phyloP scores from a whole-genome alignment of 2,113 vertebrate genomes.

The Mesitornis unicolor region DNA sequence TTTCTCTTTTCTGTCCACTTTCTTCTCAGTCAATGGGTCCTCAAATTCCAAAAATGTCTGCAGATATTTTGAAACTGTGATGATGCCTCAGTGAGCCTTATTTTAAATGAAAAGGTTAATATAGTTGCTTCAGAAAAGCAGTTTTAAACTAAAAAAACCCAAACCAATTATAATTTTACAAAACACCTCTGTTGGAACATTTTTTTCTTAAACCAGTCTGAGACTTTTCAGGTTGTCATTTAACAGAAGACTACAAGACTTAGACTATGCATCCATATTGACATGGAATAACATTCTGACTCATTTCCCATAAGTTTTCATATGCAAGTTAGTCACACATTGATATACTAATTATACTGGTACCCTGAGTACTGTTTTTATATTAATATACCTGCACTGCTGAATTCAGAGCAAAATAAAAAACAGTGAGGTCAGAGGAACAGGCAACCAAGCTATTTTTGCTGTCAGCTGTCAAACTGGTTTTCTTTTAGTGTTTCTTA shows the following conservation, averaged over 20 bases:
- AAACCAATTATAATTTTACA: not conserved
- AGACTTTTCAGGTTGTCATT: not conserved
- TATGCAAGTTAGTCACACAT: not conserved
- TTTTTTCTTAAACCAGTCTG: not conserved
- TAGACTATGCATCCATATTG: not conserved
- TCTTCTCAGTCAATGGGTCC: not conserved
- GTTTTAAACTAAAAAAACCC: not conserved
- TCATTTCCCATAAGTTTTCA: not conserved
- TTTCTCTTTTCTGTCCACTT: not conserved
- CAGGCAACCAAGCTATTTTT: slow-evolving; percentile 13
- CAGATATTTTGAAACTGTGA: not conserved
- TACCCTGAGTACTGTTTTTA: not conserved
- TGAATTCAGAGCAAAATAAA: slow-evolving; percentile 18
- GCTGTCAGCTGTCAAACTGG: not conserved
- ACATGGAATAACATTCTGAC: not conserved
- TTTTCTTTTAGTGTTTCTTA: slow-evolving; percentile 24
- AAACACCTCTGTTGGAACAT: not conserved
- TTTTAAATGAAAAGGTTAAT: not conserved
- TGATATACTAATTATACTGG: not conserved
- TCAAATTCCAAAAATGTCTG: not conserved
- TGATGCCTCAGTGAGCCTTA: not conserved
- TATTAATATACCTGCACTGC: not conserved
- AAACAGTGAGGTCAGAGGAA: not conserved
- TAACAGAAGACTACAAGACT: not conserved
- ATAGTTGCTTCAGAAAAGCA: not conserved